Evolutionary conservation across 2,113 vertebrate species (phyloP).

Genomic region (Rhinoderma darwinii): DNA sequence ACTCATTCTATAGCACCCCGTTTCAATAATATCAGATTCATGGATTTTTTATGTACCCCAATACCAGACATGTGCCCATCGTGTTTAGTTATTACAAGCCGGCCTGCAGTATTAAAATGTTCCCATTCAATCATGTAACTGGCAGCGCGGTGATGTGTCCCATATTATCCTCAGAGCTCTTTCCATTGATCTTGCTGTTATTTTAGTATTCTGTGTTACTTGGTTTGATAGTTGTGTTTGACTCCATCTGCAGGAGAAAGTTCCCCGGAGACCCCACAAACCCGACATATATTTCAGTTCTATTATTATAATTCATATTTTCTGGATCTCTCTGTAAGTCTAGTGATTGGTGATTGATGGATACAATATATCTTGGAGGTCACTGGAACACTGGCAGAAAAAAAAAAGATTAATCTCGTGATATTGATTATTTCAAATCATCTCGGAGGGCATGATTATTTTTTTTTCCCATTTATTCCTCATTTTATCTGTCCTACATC

Average conservation of each 20-base stretch:
- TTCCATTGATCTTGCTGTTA: background rate
- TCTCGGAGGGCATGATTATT: slow-evolving; percentile 23
- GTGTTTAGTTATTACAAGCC: background rate
- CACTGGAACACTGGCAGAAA: background rate
- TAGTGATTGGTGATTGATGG: slow-evolving; percentile 46
- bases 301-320: slow-evolving; percentile 36
- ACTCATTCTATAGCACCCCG: background rate
- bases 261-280: background rate
- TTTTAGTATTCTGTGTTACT: slow-evolving; percentile 5
- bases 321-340: background rate
- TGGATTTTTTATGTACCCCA: background rate
- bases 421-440: slow-evolving; percentile 43
- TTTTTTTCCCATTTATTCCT: slow-evolving; percentile 30
- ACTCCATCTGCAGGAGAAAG: background rate
- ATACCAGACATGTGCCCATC: background rate
- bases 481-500: slow-evolving; percentile 46
- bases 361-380: slow-evolving; percentile 52
- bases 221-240: slow-evolving; percentile 7
- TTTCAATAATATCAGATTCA: background rate
- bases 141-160: background rate
- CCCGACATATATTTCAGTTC: slow-evolving; percentile 16
- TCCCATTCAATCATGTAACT: background rate
- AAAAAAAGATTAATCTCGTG: slow-evolving; percentile 9
- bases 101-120: background rate
- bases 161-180: background rate